Conservation (phyloP, 2,888 invertebrate genomes). For the Ectemnius continuus region DNA sequence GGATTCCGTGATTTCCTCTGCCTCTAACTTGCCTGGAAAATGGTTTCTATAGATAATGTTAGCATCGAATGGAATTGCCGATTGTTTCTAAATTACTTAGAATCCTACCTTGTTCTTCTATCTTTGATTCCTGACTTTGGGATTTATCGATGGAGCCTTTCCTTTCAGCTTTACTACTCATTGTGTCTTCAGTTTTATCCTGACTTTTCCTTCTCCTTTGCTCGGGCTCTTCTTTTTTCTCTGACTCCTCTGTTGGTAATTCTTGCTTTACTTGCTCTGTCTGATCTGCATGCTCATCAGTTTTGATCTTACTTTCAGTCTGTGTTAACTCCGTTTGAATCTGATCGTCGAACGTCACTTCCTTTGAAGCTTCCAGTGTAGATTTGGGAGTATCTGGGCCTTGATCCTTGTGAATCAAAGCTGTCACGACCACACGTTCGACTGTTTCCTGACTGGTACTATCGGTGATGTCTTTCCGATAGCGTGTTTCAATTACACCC, state of each 20-base stretch:
- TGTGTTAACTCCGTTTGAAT: slow-evolving; percentile 72
- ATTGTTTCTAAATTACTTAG: not conserved
- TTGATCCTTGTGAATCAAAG: slow-evolving; percentile 73
- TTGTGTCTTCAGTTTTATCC: not conserved
- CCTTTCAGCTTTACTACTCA: not conserved
- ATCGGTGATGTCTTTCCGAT: slow-evolving; percentile 66
- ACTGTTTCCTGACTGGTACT: slow-evolving; percentile 74
- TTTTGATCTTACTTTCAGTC: slow-evolving; percentile 50
- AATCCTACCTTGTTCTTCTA: slow-evolving; percentile 38
- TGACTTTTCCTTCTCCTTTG: not conserved
- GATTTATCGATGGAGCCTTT: not conserved
- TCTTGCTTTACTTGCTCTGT: no score
- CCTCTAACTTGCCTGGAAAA: slow-evolving; percentile 54
- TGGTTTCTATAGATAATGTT: no score
- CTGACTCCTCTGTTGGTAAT: no score
- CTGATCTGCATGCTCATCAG: slow-evolving; percentile 13
- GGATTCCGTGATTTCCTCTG: slow-evolving; percentile 27
- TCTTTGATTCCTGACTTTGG: no score
- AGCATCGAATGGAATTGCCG: no score
- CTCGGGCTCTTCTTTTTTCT: not conserved
- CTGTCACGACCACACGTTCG: slow-evolving; percentile 71
- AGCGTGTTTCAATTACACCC: slow-evolving; percentile 46
- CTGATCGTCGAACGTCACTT: slow-evolving; percentile 77
- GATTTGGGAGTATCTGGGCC: slow-evolving; percentile 66
- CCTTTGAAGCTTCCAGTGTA: slow-evolving; percentile 25